These are phyloP conservation scores for Glareola pratincola DNA, from an alignment of 2,113 vertebrate genomes.

Conservation along the genomic window DNA sequence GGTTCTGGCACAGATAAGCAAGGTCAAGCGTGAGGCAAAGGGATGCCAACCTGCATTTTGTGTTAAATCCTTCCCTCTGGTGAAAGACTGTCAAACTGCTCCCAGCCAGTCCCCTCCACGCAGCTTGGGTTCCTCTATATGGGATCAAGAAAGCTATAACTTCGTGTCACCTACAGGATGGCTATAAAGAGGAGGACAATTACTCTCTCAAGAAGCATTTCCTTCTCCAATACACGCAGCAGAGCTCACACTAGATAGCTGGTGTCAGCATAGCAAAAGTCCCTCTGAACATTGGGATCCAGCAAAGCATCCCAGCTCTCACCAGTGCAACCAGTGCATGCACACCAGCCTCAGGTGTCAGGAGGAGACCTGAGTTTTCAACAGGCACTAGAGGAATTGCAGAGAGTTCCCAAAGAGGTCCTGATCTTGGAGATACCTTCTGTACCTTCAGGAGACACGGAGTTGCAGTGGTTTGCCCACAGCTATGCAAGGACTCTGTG, in stretches of 20 bases:
- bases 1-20: neutral
- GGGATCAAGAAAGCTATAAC: neutral
- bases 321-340: neutral
- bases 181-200: neutral
- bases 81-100: neutral
- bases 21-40: neutral
- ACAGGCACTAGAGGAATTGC: neutral
- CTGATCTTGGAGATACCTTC: neutral
- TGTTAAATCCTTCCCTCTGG: neutral
- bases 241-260: neutral
- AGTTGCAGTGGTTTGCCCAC: neutral
- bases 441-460: neutral
- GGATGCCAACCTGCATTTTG: neutral
- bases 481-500: neutral
- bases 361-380: neutral
- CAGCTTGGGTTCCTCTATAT: neutral
- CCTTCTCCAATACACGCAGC: fast-evolving
- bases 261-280: neutral
- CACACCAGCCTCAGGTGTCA: neutral
- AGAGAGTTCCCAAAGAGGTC: neutral
- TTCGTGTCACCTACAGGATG: neutral
- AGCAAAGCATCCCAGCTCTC: neutral
- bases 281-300: neutral
- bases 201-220: neutral
- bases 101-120: neutral